Evolutionary conservation across 2,888 invertebrate genomes (phyloP).

Genomic region (Archaeoteleia sp.): DNA sequence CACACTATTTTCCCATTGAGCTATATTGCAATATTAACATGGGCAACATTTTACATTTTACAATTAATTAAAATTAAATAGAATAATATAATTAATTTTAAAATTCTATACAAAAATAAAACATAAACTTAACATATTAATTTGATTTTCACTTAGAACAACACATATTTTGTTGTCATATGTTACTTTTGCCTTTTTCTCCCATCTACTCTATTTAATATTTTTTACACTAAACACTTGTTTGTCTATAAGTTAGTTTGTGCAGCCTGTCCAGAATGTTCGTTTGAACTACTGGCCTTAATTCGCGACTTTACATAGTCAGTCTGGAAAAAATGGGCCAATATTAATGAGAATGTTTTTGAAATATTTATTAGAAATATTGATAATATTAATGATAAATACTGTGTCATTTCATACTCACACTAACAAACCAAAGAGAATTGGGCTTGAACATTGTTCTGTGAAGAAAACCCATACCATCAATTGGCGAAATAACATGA

Average conservation of each 20-base stretch:
- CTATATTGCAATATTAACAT: no score
- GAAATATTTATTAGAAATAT: background rate
- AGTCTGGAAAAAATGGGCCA: slow-evolving; percentile 71
- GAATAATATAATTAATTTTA: no score
- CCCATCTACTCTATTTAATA: no score
- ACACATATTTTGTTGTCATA: no score
- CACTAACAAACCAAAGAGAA: slow-evolving; percentile 89
- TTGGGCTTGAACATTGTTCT: slow-evolving; percentile 83
- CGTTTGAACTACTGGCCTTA: slow-evolving; percentile 47
- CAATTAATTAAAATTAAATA: no score
- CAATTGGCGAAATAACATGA: slow-evolving; percentile 88
- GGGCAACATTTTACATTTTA: no score
- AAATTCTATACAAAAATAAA: no score
- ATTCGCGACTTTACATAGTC: slow-evolving; percentile 77
- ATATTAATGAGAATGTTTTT: background rate
- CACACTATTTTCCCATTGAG: no score
- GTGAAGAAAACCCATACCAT: slow-evolving; percentile 82
- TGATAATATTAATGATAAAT: background rate
- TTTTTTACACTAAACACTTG: no score
- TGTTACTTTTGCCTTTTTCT: no score
- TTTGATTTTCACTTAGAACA: no score
- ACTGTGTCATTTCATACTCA: slow-evolving; percentile 75
- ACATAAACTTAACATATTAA: no score
- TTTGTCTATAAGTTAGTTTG: background rate
- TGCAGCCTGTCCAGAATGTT: background rate